A percentile compares a stretch with the other conserved stretches of the same genome.
These are phyloP conservation scores for Catocala sponsa DNA, from an alignment of 2,888 invertebrate genomes.

Conservation along the genomic window DNA sequence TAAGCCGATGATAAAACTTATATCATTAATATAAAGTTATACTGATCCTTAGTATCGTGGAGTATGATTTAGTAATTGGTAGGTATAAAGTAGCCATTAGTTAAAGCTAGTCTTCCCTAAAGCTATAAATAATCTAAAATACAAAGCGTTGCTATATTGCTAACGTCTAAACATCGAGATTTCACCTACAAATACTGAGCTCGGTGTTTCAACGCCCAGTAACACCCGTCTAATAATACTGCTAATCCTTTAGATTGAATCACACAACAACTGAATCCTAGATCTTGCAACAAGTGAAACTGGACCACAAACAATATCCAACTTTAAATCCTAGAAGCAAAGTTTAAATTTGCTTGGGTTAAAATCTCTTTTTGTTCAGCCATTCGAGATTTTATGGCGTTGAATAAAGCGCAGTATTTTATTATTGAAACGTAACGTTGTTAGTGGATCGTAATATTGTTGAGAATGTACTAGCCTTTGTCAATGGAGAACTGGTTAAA, in stretches of 20 bases:
- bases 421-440: slow-evolving; percentile 27
- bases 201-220: slow-evolving; percentile 25
- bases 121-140: neutral
- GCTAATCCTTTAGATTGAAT: slow-evolving; percentile 60
- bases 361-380: slow-evolving; percentile 21
- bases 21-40: too few species aligned
- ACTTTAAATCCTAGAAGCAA: slow-evolving; percentile 15
- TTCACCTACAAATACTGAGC: slow-evolving; percentile 8
- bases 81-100: too few species aligned
- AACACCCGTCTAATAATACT: slow-evolving; percentile 45
- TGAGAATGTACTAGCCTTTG: slow-evolving; percentile 12
- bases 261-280: slow-evolving; percentile 46
- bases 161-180: slow-evolving; percentile 6
- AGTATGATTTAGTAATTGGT: too few species aligned
- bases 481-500: neutral
- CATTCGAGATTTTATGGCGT: slow-evolving; percentile 24
- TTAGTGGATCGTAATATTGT: slow-evolving; percentile 20
- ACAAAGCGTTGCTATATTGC: neutral
- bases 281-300: slow-evolving; percentile 51
- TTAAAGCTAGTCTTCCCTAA: too few species aligned
- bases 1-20: too few species aligned
- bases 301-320: slow-evolving; percentile 5
- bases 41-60: too few species aligned
- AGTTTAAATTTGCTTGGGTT: slow-evolving; percentile 21
- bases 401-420: slow-evolving; percentile 26